Evolutionary conservation across 2,797 vertebrate species (phyloP).

Genomic region (Kryptolebias ocellatus): DNA sequence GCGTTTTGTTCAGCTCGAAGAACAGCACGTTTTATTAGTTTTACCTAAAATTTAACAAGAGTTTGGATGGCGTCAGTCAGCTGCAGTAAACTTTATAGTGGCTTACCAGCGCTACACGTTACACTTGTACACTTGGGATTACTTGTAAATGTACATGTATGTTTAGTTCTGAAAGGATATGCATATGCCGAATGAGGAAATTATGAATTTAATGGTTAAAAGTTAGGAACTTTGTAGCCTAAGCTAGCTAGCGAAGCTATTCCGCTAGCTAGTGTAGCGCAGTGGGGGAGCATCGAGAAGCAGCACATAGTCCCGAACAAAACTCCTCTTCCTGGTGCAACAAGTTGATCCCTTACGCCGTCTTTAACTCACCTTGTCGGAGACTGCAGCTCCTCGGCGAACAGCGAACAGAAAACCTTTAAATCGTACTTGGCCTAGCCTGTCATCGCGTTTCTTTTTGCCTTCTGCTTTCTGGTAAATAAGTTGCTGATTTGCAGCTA

Average conservation of each 20-base stretch:
- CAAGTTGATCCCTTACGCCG: conserved; percentile 8
- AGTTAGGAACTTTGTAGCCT: background rate
- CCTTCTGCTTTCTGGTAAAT: background rate
- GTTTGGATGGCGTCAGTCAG: too few species aligned
- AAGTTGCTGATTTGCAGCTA: background rate
- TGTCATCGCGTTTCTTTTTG: background rate
- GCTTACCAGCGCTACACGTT: too few species aligned
- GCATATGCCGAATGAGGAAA: too few species aligned
- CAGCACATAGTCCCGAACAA: background rate
- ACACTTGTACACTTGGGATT: too few species aligned
- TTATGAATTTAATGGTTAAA: too few species aligned
- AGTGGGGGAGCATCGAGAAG: background rate
- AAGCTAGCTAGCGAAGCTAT: conserved; percentile 32
- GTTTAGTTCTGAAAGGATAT: background rate
- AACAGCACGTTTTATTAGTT: too few species aligned
- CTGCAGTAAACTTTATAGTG: too few species aligned
- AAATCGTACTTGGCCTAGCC: background rate
- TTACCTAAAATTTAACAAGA: too few species aligned
- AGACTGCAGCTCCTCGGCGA: conserved; percentile 17
- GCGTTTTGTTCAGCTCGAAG: too few species aligned
- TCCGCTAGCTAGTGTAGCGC: conserved; percentile 33
- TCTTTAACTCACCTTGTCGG: conserved; percentile 53
- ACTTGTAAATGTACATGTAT: too few species aligned
- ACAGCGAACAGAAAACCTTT: conserved; percentile 7
- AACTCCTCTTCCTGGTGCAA: conserved; percentile 30